A percentile compares a stretch with the other conserved stretches of the same genome.
phyloP scores from a whole-genome alignment of 2,888 invertebrate genomes.

The Cybosia mesomella region DNA sequence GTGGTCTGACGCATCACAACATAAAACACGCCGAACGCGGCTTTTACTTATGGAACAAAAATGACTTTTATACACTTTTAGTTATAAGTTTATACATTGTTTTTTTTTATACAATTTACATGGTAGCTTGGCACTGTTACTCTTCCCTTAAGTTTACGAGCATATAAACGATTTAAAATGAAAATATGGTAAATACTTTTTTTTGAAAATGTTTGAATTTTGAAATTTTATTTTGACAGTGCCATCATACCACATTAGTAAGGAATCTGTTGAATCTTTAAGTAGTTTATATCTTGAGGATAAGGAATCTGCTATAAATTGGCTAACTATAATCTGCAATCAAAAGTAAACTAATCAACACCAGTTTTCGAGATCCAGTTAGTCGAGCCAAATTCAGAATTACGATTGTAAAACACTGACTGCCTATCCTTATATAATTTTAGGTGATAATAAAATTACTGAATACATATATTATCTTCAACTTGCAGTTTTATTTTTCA shows the following conservation, averaged over 20 bases:
- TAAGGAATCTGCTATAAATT: slow-evolving; percentile 11
- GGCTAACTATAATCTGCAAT: background rate
- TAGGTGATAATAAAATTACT: background rate
- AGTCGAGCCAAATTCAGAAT: background rate
- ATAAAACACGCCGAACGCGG: background rate
- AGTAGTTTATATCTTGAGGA: slow-evolving; percentile 1
- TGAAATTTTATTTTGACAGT: slow-evolving; percentile 8
- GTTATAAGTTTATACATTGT: slow-evolving; percentile 21
- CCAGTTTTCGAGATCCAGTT: no score
- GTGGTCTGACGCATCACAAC: background rate
- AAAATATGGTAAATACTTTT: background rate
- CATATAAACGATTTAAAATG: background rate
- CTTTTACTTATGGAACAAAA: slow-evolving; percentile 8
- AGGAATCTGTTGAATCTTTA: background rate
- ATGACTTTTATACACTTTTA: slow-evolving; percentile 38
- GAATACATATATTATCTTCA: background rate
- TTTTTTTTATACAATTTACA: slow-evolving; percentile 62
- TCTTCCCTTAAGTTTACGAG: slow-evolving; percentile 1
- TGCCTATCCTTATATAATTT: background rate
- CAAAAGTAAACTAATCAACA: background rate
- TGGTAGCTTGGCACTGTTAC: slow-evolving; percentile 38
- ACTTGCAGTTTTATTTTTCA: background rate
- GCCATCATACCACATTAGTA: slow-evolving; percentile 1
- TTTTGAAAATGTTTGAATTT: background rate
- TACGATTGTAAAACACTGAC: background rate